Evolutionary conservation across 2,113 vertebrate genomes (phyloP), one percentile per base, ranked within the genome.

Genomic region (Sinocyclocheilus rhinocerous): DNA sequence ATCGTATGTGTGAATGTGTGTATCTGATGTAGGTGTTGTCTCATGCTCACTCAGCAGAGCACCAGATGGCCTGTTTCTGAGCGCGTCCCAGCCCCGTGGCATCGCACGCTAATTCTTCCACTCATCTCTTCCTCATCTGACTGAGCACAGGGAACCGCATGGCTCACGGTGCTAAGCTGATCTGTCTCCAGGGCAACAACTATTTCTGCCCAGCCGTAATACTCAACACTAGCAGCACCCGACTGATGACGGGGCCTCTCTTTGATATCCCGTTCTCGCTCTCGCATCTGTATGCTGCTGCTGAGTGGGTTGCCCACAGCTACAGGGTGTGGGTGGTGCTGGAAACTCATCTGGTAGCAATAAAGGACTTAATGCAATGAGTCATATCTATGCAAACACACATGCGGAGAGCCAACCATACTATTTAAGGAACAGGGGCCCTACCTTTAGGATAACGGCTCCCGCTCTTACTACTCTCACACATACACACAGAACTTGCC

Each of bases 101-200:
- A n/a, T 3, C 20, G 20, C 29, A 18, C 45, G 90, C 86, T 75
- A 83, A 88, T 48, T 85, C 77, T 78, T 42, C 15, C 39, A 39
- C 57, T 73, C 26, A 16, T 77, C 61, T 82, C 39, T 39, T 45
- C 16, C 59, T 75, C 26, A 18, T 78, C 63, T 82, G 86, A 48
- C 90, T 86, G 89, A 95, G 94, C 89, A 94, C 93, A 94, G 94
- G 91, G 90, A 93, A 93, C 92, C 90, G 92, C 93, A 87, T 89
- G 90, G 91, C 91, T 93, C 92, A 81, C 89, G 85, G 92, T 93
- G 91, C 93, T 97, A 97, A 97, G 93, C 96, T 92, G 89, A 94
- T 96, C 94, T 94, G 93, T 97, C 92, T 91, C 96, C 95, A 95
- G 91, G 90, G 94, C 92, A 97, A 98, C 96, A 82, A 92, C 94